Evolutionary conservation across 2,888 invertebrate species (phyloP).

Genomic region (Drosophila lutescens): DNA sequence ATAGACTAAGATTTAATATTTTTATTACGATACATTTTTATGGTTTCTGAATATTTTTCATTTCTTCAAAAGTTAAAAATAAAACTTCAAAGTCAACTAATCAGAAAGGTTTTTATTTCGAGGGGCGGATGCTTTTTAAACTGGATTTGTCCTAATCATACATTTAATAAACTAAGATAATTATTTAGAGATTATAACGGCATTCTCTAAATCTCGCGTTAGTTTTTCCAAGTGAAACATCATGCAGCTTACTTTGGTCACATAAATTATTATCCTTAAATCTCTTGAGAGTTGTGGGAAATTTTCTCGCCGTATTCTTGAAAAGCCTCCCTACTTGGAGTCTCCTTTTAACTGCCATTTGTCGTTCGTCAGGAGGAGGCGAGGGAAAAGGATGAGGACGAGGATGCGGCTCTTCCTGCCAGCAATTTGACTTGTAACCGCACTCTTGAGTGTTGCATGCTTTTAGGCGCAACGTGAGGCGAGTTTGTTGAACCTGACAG

Average conservation of each 20-base stretch:
- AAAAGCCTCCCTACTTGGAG: conserved; percentile 32
- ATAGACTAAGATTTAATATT: too few species aligned
- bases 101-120: too few species aligned
- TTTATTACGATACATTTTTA: too few species aligned
- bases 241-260: not conserved
- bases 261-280: not conserved
- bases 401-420: conserved; percentile 23
- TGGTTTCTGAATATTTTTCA: too few species aligned
- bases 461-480: conserved; percentile 75
- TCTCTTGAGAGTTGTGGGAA: too few species aligned
- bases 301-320: conserved; percentile 9
- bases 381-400: conserved; percentile 6
- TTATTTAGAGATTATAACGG: too few species aligned
- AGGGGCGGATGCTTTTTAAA: too few species aligned
- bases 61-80: too few species aligned
- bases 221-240: not conserved
- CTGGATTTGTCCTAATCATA: too few species aligned
- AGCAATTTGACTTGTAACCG: conserved; percentile 76
- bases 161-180: too few species aligned
- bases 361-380: conserved; percentile 63
- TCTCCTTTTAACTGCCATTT: conserved; percentile 67
- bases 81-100: too few species aligned
- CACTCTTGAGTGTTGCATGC: conserved; percentile 74
- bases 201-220: too few species aligned
- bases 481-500: conserved; percentile 71